These are phyloP conservation scores for Mionectes olivaceus DNA, from an alignment of 2,797 vertebrate genomes.

Conservation along the genomic window DNA sequence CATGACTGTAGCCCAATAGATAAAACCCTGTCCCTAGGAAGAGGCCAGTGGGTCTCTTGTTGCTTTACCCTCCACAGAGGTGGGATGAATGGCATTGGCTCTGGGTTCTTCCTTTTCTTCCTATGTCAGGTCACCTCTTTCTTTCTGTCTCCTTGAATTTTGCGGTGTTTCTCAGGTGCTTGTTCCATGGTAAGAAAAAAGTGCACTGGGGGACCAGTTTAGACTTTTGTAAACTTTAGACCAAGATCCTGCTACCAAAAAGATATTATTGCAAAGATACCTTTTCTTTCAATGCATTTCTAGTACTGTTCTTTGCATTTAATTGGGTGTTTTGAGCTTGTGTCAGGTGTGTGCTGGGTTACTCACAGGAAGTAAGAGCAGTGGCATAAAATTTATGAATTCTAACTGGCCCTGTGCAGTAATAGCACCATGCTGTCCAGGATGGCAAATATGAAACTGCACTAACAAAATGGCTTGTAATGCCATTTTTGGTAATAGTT, in stretches of 20 bases:
- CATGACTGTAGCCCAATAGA: background rate
- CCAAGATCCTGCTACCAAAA: background rate
- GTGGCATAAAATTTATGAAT: background rate
- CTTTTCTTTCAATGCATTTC: background rate
- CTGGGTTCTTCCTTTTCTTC: background rate
- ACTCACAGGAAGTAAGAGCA: background rate
- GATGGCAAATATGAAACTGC: background rate
- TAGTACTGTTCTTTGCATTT: background rate
- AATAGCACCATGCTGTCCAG: background rate
- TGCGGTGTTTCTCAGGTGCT: background rate
- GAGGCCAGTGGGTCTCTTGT: background rate
- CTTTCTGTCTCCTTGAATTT: background rate
- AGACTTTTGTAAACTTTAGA: background rate
- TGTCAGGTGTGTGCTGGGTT: background rate
- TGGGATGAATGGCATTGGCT: background rate
- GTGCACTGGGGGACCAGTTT: background rate
- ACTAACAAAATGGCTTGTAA: background rate
- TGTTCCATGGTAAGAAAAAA: background rate
- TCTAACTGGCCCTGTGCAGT: background rate
- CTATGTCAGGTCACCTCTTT: background rate
- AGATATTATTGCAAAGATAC: background rate
- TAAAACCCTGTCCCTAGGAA: background rate
- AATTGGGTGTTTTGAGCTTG: background rate
- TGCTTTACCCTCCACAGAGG: background rate
- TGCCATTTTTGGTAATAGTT: rapidly evolving